Base-by-base conservation (phyloP, 2,797 vertebrate species). In the Melanotaenia nigrans region DNA sequence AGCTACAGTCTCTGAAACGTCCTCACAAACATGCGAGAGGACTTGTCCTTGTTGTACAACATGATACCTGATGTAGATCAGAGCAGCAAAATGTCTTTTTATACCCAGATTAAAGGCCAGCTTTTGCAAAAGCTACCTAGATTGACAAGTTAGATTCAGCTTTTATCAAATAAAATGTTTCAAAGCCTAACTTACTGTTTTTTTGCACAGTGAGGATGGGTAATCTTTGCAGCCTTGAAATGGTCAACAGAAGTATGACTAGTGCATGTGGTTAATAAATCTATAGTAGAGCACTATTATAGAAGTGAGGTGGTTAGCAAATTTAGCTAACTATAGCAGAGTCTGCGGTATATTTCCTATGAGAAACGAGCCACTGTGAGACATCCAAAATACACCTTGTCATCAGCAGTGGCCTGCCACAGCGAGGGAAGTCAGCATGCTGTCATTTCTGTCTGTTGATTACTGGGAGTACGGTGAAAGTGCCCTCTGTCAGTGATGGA, bases 371-470 rank as follows among this genome's bases (percentile, higher is more conserved):
- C 69, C 73, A 56, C 69, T 54, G 68, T 38, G 75, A 84, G 68
- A 62, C 69, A 75, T 88, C 85, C 70, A 85, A 90, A 92, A 85
- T 85, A 79, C 86, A 89, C 79, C 87, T 84, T 84, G 85, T 88
- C 86, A 87, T 87, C 88, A 85, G 80, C 73, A 63, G 73, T 11
- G 65, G 77, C 73, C 79, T 86, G 87, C 87, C 80, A 87, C 30
- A 71, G 63, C 82, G 71, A 79, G 76, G 77, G 79, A 81, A 82
- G 79, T 87, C 73, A 85, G 88, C 81, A 63, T 68, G 84, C 85
- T 90, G 90, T 90, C 83, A 87, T 75, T 82, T 58, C 76, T 86
- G 84, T 86, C 79, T 82, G 83, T 24, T 65, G 83, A 82, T 82
- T 75, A 70, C n/a, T 59, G 71, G 72, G 71, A 83, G 76, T 42